A percentile compares a stretch with the other conserved stretches of the same genome.
Conservation (phyloP, 2,888 invertebrate genomes). For the Napeogenes sylphis region DNA sequence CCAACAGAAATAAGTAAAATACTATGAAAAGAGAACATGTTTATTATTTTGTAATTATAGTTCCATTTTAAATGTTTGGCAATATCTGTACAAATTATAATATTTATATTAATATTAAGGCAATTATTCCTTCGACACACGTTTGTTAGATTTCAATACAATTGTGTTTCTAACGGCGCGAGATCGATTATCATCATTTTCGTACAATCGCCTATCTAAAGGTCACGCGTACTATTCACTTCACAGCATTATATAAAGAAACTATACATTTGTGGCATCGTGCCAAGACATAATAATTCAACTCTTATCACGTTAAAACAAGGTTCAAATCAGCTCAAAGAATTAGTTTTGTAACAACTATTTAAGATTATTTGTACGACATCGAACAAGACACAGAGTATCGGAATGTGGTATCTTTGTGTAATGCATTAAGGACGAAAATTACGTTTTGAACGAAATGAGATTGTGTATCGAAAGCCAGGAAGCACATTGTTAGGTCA, state of each 20-base stretch:
- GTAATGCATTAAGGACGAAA: conserved; percentile 52
- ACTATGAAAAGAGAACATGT: too few species aligned
- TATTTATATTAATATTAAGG: too few species aligned
- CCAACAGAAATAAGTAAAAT: too few species aligned
- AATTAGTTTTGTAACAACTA: conserved; percentile 43
- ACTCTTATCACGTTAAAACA: conserved; percentile 34
- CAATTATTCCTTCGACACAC: conserved; percentile 12
- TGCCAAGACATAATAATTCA: conserved; percentile 28
- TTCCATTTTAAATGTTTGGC: too few species aligned
- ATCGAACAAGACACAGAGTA: conserved; percentile 46
- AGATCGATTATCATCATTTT: conserved; percentile 66
- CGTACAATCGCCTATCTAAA: conserved; percentile 70
- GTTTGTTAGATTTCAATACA: conserved; percentile 8
- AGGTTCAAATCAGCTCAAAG: conserved; percentile 36
- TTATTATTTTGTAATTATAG: too few species aligned
- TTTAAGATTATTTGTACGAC: conserved; percentile 59
- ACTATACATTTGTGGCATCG: conserved; percentile 47
- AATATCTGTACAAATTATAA: too few species aligned
- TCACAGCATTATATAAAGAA: conserved; percentile 58
- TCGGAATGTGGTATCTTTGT: conserved; percentile 53
- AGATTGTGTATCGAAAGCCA: conserved; percentile 72
- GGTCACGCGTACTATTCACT: conserved; percentile 74
- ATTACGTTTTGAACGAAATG: conserved; percentile 46
- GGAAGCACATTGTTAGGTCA: conserved; percentile 78
- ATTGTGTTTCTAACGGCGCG: conserved; percentile 19